A percentile compares a stretch with the other conserved stretches of the same genome.
Conservation (phyloP, 2,113 vertebrate species). For the Eulemur rufifrons region DNA sequence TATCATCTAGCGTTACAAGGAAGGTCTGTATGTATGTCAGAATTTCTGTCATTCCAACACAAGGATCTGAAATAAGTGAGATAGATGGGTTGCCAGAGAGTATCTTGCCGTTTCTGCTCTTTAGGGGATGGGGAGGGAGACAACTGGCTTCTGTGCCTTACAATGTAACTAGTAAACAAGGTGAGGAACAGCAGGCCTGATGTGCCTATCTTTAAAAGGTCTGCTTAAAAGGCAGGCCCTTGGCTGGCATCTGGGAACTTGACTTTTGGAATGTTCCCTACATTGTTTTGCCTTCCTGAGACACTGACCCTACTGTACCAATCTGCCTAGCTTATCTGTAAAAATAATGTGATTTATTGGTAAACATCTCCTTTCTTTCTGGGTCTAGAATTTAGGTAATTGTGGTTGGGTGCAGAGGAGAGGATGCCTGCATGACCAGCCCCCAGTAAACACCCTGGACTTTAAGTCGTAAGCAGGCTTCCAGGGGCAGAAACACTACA, state of each 20-base stretch:
- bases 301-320: background rate
- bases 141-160: background rate
- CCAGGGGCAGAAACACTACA: background rate
- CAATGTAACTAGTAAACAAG: background rate
- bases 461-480: background rate
- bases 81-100: background rate
- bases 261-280: background rate
- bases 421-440: background rate
- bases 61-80: background rate
- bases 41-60: background rate
- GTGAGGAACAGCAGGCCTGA: background rate
- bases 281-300: background rate
- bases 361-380: background rate
- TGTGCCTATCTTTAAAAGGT: background rate
- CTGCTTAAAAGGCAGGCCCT: background rate
- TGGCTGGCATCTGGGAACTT: background rate
- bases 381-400: background rate
- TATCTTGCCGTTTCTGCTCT: background rate
- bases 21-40: background rate
- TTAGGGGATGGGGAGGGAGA: fast-evolving
- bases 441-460: background rate
- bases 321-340: background rate
- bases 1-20: background rate
- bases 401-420: background rate
- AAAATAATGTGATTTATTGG: background rate